These are phyloP conservation scores for Poeciliopsis turneri DNA, from an alignment of 2,797 vertebrate species.

Conservation along the genomic window DNA sequence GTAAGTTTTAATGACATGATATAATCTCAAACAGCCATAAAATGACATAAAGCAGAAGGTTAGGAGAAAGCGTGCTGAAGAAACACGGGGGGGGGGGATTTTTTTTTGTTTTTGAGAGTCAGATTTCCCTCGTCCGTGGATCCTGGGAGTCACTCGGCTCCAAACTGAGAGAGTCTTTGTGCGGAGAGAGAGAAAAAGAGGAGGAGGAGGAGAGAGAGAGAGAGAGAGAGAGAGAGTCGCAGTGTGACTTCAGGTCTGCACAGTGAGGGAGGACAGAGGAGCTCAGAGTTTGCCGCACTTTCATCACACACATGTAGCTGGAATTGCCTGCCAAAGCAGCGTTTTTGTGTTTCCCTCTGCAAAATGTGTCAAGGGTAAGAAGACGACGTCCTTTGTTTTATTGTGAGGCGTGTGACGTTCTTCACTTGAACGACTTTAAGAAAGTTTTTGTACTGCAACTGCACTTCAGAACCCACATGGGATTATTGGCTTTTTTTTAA, in stretches of 20 bases:
- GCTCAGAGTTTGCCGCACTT: slow-evolving; percentile 44
- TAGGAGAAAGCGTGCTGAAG: slow-evolving; percentile 36
- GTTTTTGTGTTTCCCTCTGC: slow-evolving; percentile 30
- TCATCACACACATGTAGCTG: slow-evolving; percentile 57
- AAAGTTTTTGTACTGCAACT: not conserved
- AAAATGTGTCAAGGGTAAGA: slow-evolving; percentile 77
- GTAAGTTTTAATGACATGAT: not conserved
- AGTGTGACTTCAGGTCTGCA: slow-evolving; percentile 51
- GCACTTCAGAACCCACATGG: slow-evolving; percentile 16
- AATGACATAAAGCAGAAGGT: slow-evolving; percentile 32
- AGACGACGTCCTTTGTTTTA: not conserved
- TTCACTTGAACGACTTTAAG: not conserved
- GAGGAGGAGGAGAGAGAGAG: slow-evolving; percentile 48
- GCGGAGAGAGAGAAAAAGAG: slow-evolving; percentile 39
- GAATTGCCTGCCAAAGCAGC: slow-evolving; percentile 52
- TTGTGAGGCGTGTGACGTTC: not conserved
- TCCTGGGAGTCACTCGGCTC: slow-evolving; percentile 63
- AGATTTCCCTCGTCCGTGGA: slow-evolving; percentile 73
- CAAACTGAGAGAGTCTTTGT: slow-evolving; percentile 76
- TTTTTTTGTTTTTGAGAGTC: slow-evolving; percentile 62
- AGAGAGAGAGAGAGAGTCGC: slow-evolving; percentile 48
- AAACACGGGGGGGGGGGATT: not conserved
- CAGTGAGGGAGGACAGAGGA: slow-evolving; percentile 45
- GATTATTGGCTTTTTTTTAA: not conserved
- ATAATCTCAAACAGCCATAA: slow-evolving; percentile 20